These are phyloP conservation scores for Pluvialis apricaria DNA, from an alignment of 2,113 vertebrate species.

Conservation along the genomic window DNA sequence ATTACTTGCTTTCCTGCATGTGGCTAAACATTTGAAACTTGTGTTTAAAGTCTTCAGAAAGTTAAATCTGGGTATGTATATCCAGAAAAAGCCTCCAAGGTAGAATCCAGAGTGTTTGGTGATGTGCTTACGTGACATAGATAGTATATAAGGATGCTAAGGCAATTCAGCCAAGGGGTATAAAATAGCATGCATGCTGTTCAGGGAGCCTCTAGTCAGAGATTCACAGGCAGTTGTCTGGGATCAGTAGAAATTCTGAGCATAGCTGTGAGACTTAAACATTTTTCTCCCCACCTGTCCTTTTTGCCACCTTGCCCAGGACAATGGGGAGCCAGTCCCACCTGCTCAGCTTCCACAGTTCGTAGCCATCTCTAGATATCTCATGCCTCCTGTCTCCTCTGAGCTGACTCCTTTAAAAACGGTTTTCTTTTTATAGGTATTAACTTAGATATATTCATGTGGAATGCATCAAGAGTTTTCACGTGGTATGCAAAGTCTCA, in stretches of 20 bases:
- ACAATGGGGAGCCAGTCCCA: neutral
- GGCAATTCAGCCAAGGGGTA: neutral
- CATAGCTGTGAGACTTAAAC: neutral
- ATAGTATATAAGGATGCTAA: neutral
- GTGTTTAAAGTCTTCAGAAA: neutral
- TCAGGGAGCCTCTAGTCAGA: neutral
- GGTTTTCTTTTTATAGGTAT: neutral
- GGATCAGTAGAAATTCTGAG: neutral
- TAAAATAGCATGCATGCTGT: accelerated
- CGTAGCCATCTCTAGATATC: accelerated
- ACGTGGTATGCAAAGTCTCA: neutral
- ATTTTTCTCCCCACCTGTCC: neutral
- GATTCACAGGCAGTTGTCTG: too few relatives aligned
- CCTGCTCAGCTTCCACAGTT: neutral
- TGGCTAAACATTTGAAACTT: neutral
- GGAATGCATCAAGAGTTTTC: neutral
- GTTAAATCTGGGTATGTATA: neutral
- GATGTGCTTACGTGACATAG: neutral
- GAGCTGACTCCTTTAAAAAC: neutral
- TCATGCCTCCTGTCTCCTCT: neutral
- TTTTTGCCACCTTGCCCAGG: neutral
- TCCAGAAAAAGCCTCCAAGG: neutral
- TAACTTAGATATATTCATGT: neutral
- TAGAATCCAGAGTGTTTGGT: neutral
- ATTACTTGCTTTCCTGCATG: neutral